Evolutionary conservation across 2,797 vertebrate genomes (phyloP).

Genomic region (Chromis chromis): DNA sequence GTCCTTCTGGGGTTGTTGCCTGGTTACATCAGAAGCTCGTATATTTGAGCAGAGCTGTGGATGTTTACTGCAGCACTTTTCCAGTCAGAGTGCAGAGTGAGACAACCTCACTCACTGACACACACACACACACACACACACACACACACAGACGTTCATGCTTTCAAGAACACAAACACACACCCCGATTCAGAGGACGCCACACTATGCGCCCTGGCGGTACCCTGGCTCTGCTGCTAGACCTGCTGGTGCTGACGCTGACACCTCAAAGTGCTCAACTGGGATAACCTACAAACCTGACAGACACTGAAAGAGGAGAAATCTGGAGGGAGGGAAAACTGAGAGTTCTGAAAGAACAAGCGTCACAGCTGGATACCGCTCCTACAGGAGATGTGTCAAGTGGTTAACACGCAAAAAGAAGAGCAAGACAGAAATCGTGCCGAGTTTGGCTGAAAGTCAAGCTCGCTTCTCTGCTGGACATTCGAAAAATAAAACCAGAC

Average conservation of each 20-base stretch:
- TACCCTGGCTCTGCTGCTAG: slow-evolving; percentile 66
- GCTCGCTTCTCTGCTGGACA: slow-evolving; percentile 26
- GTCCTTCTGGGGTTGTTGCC: slow-evolving; percentile 70
- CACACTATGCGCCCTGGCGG: slow-evolving; percentile 83
- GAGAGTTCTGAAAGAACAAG: slow-evolving; percentile 23
- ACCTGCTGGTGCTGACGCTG: slow-evolving; percentile 82
- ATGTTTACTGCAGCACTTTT: slow-evolving; percentile 89
- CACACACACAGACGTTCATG: neutral
- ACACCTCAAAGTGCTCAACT: slow-evolving; percentile 81
- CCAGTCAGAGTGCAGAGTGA: slow-evolving; percentile 77
- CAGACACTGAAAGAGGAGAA: slow-evolving; percentile 5
- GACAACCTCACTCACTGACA: slow-evolving; percentile 59
- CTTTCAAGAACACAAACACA: slow-evolving; percentile 23
- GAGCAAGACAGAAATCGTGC: slow-evolving; percentile 32
- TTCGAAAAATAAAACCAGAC: slow-evolving; percentile 7
- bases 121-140: slow-evolving; percentile 21
- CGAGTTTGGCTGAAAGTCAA: slow-evolving; percentile 44
- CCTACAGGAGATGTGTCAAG: slow-evolving; percentile 45
- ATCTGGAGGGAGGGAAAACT: slow-evolving; percentile 25
- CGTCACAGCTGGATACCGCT: slow-evolving; percentile 41
- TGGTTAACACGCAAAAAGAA: slow-evolving; percentile 30
- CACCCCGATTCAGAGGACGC: slow-evolving; percentile 51
- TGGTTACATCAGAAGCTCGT: slow-evolving; percentile 79
- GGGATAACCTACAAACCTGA: slow-evolving; percentile 78
- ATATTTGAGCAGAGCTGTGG: slow-evolving; percentile 76